phyloP scores from a whole-genome alignment of 2,113 vertebrate genomes.

The Clarias batrachus region DNA sequence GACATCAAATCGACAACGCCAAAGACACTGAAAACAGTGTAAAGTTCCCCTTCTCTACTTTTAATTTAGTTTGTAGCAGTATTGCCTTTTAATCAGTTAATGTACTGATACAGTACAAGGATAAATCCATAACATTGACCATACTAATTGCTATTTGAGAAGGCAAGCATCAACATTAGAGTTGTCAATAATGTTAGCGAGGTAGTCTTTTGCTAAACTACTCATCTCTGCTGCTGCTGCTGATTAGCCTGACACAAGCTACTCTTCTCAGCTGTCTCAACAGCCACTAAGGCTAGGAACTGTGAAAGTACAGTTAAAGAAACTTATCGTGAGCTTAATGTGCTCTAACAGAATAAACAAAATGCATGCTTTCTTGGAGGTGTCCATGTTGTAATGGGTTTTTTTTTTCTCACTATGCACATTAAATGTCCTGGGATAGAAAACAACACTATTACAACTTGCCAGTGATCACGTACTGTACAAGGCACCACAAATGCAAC shows the following conservation, averaged over 20 bases:
- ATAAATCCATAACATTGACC: neutral
- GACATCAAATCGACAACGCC: neutral
- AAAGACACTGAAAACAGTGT: neutral
- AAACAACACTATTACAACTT: neutral
- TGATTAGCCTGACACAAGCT: neutral
- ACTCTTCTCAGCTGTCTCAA: too few species aligned
- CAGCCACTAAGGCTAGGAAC: neutral
- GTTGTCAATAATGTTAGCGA: neutral
- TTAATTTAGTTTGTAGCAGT: neutral
- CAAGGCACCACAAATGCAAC: slow-evolving; percentile 8
- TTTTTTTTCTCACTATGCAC: neutral
- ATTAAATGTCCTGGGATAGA: neutral
- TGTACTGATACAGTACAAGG: neutral
- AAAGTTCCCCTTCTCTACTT: neutral
- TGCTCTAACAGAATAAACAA: neutral
- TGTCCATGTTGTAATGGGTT: neutral
- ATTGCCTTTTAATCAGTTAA: neutral
- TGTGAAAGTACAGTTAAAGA: neutral
- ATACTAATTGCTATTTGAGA: neutral
- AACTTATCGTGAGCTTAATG: neutral
- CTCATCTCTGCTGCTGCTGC: neutral
- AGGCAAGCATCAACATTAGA: neutral
- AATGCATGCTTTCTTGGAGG: neutral
- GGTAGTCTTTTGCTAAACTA: neutral
- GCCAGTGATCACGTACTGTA: neutral